Percentiles rank a stretch among this genome's conserved stretches.
Conservation (phyloP, 2,888 invertebrate species). For the Villa cingulata region DNA sequence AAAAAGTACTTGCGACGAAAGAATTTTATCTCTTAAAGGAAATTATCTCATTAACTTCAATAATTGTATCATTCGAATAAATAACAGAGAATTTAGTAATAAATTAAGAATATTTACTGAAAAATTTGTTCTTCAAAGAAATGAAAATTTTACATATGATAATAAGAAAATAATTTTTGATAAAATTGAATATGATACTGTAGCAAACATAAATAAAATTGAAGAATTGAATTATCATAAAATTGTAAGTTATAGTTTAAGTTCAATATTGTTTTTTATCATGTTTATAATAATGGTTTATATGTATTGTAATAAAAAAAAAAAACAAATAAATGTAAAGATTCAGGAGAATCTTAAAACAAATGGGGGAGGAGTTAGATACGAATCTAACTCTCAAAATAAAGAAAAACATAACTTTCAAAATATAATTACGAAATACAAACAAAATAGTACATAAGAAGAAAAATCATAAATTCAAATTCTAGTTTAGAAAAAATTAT, state of each 20-base stretch:
- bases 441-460: too few species aligned
- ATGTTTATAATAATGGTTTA: too few species aligned
- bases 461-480: too few species aligned
- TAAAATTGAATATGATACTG: not conserved
- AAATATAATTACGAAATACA: too few species aligned
- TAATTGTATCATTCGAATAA: not conserved
- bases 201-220: not conserved
- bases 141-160: not conserved
- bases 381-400: too few species aligned
- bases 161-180: slow-evolving; percentile 1
- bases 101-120: not conserved
- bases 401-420: too few species aligned
- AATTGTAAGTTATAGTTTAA: slow-evolving; percentile 1
- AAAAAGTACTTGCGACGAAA: slow-evolving; percentile 1
- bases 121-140: not conserved
- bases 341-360: not conserved
- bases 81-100: not conserved
- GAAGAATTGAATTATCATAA: not conserved
- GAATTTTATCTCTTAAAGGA: not conserved
- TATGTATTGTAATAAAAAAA: not conserved
- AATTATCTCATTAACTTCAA: slow-evolving; percentile 3
- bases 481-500: too few species aligned
- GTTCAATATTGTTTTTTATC: not conserved
- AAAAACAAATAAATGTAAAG: not conserved
- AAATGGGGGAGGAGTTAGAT: slow-evolving; percentile 1